Base-by-base conservation (phyloP, 1,140 invertebrate genomes). In the Tenebrio molitor region DNA sequence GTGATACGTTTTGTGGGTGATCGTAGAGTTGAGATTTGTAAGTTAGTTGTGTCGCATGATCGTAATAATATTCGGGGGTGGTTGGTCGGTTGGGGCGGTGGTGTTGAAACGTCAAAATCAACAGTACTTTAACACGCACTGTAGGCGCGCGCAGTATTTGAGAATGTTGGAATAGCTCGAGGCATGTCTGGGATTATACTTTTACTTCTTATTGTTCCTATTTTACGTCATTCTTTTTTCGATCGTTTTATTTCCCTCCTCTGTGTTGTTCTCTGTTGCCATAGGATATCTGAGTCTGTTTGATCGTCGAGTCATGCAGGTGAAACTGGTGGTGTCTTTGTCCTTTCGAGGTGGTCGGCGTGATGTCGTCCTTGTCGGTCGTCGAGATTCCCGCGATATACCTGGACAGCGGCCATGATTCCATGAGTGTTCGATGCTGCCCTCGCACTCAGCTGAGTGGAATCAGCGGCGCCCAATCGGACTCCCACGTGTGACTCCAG, bases 151-250 rank as follows among this genome's bases (percentile, higher is more conserved):
- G 66, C 67, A 46, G 34, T 70, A 69, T 76, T 71, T 69, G 65
- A 78, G 77, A 77, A 77, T 77, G 73, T 62, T 78, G 42, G 69
- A 69, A 73, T 75, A 29, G 74, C 77, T 76, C 21, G 36, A 66
- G 76, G 76, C 72, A 73, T 72, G 76, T 78, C 76, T 78, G 76
- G 74, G 69, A 66, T 77, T 76, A 74, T 76, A 77, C 74, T 78
- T 78, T 78, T 77, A 75, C 72, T 77, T 78, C 74, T 76, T 77
- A 77, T 78, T 77, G 76, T 77, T 77, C 76, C 74, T 73, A 77
- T 78, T 78, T 76, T 78, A 72, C 75, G 66, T 76, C 74, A 74
- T 74, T 74, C 66, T 76, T 76, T 78, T 78, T 74, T 76, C 64
- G 53, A 69, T 72, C 72, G 74, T 74, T 76, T 74, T 76, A 72